Base-by-base conservation (phyloP, 2,888 invertebrate species). In the Raillietiella orientalis region DNA sequence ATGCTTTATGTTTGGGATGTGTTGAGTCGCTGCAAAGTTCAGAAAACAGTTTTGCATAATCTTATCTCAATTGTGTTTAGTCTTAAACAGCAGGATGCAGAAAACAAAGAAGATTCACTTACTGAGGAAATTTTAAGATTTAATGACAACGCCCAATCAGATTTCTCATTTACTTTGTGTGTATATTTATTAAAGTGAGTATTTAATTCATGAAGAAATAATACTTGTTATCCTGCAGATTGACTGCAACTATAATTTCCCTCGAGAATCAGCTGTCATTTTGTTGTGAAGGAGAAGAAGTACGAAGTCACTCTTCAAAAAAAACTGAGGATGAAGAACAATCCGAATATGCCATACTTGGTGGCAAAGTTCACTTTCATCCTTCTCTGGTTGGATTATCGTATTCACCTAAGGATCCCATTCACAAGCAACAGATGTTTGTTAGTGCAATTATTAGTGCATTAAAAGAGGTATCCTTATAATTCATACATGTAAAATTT, bases 371-470 rank as follows among this genome's bases (percentile, higher is more conserved):
- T n/a, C n/a, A n/a, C n/a, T n/a, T n/a, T n/a, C n/a, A n/a, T n/a
- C n/a, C n/a, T n/a, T n/a, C n/a, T n/a, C n/a, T n/a, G n/a, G n/a
- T n/a, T n/a, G n/a, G n/a, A n/a, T n/a, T n/a, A n/a, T n/a, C n/a
- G n/a, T n/a, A n/a, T n/a, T n/a, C n/a, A n/a, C n/a, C n/a, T n/a
- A n/a, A 62, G 21, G 53, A 60, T 29, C 46, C 61, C 20, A 62
- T 69, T 30, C 63, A 63, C 19, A 67, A 72, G 39, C 72, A 77
- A 42, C 63, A 67, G 15, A 67, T 75, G 57, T 74, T 79, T 41
- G 47, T 74, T 16, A 60, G 67, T 12, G 66, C 71, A 15, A 58
- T 74, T 25, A 50, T 71, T 35, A 65, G 62, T 37, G 71, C 74
- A 4, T 46, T 75, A 28, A 63, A 67, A 38, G 48, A 56, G 38